Base-by-base conservation (phyloP, 1,140 invertebrate species). In the Neodiprion fabricii region DNA sequence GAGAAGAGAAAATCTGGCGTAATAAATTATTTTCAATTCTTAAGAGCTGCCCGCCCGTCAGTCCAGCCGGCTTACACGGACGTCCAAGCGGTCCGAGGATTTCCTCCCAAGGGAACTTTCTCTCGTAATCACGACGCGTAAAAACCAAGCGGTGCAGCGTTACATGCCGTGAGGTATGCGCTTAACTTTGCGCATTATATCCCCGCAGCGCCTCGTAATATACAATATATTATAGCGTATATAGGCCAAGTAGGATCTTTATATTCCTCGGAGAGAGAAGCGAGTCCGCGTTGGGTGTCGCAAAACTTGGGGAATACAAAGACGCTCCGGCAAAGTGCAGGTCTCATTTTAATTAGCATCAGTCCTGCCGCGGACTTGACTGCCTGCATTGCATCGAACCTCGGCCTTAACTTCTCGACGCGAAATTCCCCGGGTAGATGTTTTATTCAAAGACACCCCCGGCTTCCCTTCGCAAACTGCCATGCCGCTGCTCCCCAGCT, bases 241-340 rank as follows among this genome's bases (percentile, higher is more conserved):
- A 87, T 85, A 82, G 83, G 84, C 83, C 86, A 88, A 88, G 85
- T 88, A 87, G 86, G 86, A 88, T 88, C 85, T 87, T 88, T 88
- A 87, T 87, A 88, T 87, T 87, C 86, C 80, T 86, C 79, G 85
- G 85, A 83, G 82, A 81, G 79, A 85, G 65, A 79, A 75, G 71
- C 72, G 71, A 40, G 28, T 40, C 1, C 28, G 28, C 2, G 5
- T 40, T 40, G 28, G 28, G 28, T 40, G 28, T 40, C 28, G 28
- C 53, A 1, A 14, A 11, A 9, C 53, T 9, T 5, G n/a, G 53
- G n/a, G n/a, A 8, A 61, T 12, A 61, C 53, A 4, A 12, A 61
- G 53, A 61, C 53, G 53, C 53, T 61, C 53, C 11, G n/a, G 53
- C 53, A 61, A 4, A 14, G 53, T 12, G 4, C 53, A 61, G n/a